Percentiles rank a stretch among this genome's conserved stretches.
phyloP scores from a whole-genome alignment of 2,888 invertebrate genomes.

The Phaedon cochleariae region DNA sequence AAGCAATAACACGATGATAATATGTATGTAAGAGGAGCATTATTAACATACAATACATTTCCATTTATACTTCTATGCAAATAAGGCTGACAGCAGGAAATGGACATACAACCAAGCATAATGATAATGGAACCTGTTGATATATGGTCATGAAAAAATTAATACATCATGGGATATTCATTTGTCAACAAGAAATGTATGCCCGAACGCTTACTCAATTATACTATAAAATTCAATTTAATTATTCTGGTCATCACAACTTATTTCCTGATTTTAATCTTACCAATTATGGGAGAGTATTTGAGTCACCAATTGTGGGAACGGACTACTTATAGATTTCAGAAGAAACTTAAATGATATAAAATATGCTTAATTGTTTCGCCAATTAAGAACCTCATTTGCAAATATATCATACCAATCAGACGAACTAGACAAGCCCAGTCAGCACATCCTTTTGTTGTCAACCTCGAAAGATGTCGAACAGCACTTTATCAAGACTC shows the following conservation, averaged over 20 bases:
- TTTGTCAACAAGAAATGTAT: neutral
- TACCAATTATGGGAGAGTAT: neutral
- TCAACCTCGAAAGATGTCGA: no score
- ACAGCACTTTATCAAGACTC: no score
- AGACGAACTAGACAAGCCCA: no score
- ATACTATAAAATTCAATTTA: neutral
- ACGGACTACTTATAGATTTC: no score
- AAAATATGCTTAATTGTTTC: neutral
- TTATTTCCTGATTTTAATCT: neutral
- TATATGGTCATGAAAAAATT: neutral
- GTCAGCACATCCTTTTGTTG: no score
- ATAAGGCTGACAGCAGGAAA: neutral
- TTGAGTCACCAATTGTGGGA: neutral
- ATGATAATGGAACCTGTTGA: neutral
- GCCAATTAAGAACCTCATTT: no score
- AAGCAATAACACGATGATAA: no score
- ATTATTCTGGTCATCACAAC: neutral
- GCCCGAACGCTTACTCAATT: neutral
- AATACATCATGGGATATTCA: neutral
- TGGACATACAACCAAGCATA: neutral
- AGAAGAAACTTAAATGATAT: neutral
- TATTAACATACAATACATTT: neutral
- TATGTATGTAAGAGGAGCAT: neutral
- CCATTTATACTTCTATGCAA: neutral
- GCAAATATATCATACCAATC: no score